Evolutionary conservation across 1,140 invertebrate genomes (phyloP), one percentile per base, ranked within the genome.

Genomic region (Cheumatopsyche charites): DNA sequence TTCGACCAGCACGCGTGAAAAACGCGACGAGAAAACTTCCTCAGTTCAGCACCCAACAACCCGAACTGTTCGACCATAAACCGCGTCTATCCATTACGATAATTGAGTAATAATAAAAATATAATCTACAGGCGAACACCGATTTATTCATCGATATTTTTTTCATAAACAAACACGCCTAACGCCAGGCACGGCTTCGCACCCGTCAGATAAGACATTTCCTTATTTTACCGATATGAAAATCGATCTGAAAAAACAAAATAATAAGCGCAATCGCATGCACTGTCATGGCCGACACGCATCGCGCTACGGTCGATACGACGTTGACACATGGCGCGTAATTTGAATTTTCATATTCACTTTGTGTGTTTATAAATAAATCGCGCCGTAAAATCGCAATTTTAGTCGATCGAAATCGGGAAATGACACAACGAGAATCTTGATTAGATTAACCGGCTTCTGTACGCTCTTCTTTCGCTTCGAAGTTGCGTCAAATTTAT

Each of bases 351-450:
- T 36, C 9, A 36, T 36, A 36, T 36, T 3, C 3, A 36, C 9
- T 36, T 36, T 36, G 3, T 36, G 29, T 36, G 29, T 36, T 4
- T n/a, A n/a, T n/a, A n/a, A n/a, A n/a, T n/a, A 6, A 17, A 9
- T 63, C 42, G 17, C 42, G 12, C 13, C n/a, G 29, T 17, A 41
- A 29, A 29, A 29, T 15, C 42, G 41, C 1, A 9, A 36, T 36
- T 36, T 36, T 36, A n/a, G 19, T 15, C 23, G 25, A 42, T 49
- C 43, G 45, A 47, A 49, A 66, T 49, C 42, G 23, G 63, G 63
- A 66, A 66, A 66, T 66, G 63, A 29, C 63, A 45, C 45, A 66
- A 66, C 36, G n/a, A 19, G 62, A 66, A 66, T 47, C 47, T 43
- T 15, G 36, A 25, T 66, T 63, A 36, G 29, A 36, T 36, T 36